A percentile compares a stretch with the other conserved stretches of the same genome.
Conservation (phyloP, 2,113 vertebrate genomes). For the Dicerorhinus sumatrensis region DNA sequence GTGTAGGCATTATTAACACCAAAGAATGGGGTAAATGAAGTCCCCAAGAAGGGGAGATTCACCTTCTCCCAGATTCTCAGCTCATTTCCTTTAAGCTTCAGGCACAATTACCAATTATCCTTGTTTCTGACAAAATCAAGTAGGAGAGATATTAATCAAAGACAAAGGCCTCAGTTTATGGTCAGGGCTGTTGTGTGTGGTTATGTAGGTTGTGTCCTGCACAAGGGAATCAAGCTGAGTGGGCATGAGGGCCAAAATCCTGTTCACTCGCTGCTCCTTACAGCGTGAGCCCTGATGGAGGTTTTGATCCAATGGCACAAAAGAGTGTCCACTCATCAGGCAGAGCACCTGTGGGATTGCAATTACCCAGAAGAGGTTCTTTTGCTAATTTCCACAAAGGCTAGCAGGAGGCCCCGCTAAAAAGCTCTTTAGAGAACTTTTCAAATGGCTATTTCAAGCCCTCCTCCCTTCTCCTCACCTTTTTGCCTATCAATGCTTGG, state of each 20-base stretch:
- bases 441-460: constrained; percentile 68
- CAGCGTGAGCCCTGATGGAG: constrained; percentile 32
- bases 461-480: constrained; percentile 13
- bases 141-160: constrained; percentile 27
- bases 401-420: constrained; percentile 50
- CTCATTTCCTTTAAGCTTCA: constrained; percentile 42
- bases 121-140: constrained; percentile 40
- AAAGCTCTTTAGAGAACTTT: constrained; percentile 62
- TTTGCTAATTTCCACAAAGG: constrained; percentile 64
- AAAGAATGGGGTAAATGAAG: constrained; percentile 44
- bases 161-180: neutral
- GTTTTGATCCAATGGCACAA: constrained; percentile 54
- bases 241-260: neutral
- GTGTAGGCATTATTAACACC: neutral
- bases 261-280: constrained; percentile 6
- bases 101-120: neutral
- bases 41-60: neutral
- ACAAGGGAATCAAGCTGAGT: constrained; percentile 33
- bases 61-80: neutral
- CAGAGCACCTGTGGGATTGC: constrained; percentile 30
- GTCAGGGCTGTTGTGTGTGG: neutral
- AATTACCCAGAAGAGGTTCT: constrained; percentile 27
- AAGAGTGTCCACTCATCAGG: constrained; percentile 38
- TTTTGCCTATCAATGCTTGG: constrained; percentile 62
- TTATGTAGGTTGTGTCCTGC: neutral